These are phyloP conservation scores for Cataglyphis altisquamis DNA, from an alignment of 2,888 invertebrate species.

Conservation along the genomic window DNA sequence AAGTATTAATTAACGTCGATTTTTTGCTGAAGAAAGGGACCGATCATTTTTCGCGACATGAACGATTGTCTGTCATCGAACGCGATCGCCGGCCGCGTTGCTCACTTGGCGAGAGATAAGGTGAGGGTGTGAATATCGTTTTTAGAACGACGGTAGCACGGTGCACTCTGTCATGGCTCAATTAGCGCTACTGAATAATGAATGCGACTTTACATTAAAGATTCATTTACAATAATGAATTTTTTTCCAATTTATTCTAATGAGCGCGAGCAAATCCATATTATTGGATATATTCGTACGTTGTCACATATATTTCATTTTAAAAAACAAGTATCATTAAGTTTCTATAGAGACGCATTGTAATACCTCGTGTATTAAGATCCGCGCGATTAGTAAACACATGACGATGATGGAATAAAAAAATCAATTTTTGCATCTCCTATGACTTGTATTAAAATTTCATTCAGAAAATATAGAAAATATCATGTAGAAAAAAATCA, in stretches of 20 bases:
- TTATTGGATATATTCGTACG: neutral
- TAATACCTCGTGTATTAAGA: too few relatives aligned
- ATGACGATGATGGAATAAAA: neutral
- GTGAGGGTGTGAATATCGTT: conserved; percentile 62
- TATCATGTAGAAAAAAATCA: neutral
- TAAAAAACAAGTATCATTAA: too few relatives aligned
- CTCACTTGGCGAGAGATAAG: conserved; percentile 70
- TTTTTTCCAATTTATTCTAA: neutral
- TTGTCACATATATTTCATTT: neutral
- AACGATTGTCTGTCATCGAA: conserved; percentile 68
- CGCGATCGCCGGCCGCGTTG: conserved; percentile 58
- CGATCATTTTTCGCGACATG: conserved; percentile 26
- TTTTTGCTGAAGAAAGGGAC: neutral
- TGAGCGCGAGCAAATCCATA: neutral
- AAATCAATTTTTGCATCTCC: neutral
- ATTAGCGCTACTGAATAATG: neutral
- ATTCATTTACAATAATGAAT: neutral
- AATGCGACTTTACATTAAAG: neutral
- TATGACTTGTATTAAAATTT: neutral
- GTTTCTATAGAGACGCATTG: too few relatives aligned
- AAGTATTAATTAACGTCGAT: conserved; percentile 16
- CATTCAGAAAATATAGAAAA: neutral
- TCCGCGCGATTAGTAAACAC: neutral
- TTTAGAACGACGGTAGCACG: neutral
- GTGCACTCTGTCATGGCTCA: neutral